These are phyloP conservation scores for Callithrix jacchus DNA, from an alignment of 2,113 vertebrate species.

Conservation along the genomic window DNA sequence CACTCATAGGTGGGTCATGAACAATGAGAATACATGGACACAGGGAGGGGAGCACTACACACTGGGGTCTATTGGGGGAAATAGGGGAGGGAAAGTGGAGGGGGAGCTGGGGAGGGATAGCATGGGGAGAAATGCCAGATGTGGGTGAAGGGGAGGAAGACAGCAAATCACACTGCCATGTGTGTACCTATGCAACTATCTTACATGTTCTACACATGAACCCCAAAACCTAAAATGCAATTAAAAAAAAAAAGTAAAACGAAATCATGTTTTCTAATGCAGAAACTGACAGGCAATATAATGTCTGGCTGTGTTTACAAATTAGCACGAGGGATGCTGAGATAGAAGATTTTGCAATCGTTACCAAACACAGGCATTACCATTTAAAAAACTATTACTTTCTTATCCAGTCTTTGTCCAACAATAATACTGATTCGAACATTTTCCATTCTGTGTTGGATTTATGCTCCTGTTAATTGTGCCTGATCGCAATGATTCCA, in stretches of 20 bases:
- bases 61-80: too few species aligned
- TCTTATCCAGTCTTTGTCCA: conserved; percentile 88
- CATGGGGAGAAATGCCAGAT: too few species aligned
- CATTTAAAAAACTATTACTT: conserved; percentile 88
- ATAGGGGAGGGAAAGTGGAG: too few species aligned
- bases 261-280: conserved; percentile 87
- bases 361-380: conserved; percentile 85
- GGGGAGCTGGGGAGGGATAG: too few species aligned
- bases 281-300: conserved; percentile 87
- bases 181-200: too few species aligned
- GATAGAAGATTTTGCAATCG: conserved; percentile 85
- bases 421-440: conserved; percentile 89
- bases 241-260: conserved; percentile 89
- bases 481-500: conserved; percentile 91
- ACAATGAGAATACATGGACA: too few species aligned
- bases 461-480: conserved; percentile 92
- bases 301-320: conserved; percentile 89
- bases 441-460: conserved; percentile 89
- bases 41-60: too few species aligned
- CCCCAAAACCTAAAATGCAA: too few species aligned
- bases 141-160: too few species aligned
- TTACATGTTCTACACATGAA: too few species aligned
- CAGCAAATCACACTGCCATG: too few species aligned
- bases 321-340: conserved; percentile 87
- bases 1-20: too few species aligned